These are phyloP conservation scores for Cryptops parisi DNA, from an alignment of 2,888 invertebrate genomes.

Conservation along the genomic window DNA sequence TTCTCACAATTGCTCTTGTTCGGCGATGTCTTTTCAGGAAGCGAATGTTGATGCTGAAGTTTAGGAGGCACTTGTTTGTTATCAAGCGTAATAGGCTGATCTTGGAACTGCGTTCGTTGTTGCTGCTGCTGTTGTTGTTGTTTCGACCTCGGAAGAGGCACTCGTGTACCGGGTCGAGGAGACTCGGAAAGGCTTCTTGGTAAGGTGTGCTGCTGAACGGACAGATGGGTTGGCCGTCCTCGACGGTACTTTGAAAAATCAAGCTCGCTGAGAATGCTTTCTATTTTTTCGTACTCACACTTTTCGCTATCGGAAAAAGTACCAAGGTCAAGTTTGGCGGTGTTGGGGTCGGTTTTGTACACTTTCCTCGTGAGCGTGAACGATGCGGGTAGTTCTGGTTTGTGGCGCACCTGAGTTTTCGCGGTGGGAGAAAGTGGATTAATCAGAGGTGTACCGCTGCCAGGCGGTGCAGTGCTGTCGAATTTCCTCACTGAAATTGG, in stretches of 20 bases:
- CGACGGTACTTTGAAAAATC: slow-evolving; percentile 21
- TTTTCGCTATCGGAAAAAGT: slow-evolving; percentile 17
- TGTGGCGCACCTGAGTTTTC: slow-evolving; percentile 15
- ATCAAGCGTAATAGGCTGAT: slow-evolving; percentile 3
- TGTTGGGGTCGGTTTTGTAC: slow-evolving; percentile 7
- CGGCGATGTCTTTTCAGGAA: background rate
- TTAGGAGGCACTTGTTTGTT: background rate
- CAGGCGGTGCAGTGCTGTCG: background rate
- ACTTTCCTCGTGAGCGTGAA: slow-evolving; percentile 15
- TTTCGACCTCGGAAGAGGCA: background rate
- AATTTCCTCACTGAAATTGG: slow-evolving; percentile 1
- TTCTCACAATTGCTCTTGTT: slow-evolving; percentile 13
- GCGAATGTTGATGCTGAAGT: background rate
- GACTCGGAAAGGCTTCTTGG: slow-evolving; percentile 4
- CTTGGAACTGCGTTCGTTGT: background rate
- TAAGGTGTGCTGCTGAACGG: background rate
- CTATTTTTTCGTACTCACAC: slow-evolving; percentile 20
- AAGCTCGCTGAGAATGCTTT: slow-evolving; percentile 20
- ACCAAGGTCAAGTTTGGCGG: no score
- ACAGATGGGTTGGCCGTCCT: slow-evolving; percentile 9
- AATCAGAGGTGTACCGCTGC: background rate
- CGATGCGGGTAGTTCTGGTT: slow-evolving; percentile 15
- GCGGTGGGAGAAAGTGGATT: slow-evolving; percentile 6
- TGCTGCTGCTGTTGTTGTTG: slow-evolving; percentile 1
- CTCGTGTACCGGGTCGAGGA: slow-evolving; percentile 2